Evolutionary conservation across 2,888 invertebrate species (phyloP), one percentile per base, ranked within the genome.

Genomic region (Phragmatobia fuliginosa): DNA sequence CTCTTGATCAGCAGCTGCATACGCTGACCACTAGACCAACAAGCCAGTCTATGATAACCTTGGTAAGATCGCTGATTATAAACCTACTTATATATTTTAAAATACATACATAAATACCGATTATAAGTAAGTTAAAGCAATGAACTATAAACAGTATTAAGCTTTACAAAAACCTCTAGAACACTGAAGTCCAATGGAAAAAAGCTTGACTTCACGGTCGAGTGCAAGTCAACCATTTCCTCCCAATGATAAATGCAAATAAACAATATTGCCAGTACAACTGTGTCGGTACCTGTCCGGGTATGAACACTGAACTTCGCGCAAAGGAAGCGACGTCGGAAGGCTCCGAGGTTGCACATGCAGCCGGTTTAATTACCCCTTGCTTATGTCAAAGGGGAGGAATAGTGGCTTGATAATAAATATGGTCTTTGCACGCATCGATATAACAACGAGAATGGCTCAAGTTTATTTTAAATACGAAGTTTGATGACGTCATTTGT

Each of bases 391-490:
- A 66, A 38, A 60, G 41, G 67, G 56, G 67, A 58, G 60, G 56
- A 11, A 58, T 74, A 52, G 66, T 56, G 28, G 59, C 60, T 62
- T 73, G 79, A 87, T 89, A 87, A 87, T 86, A 89, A 89, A 90
- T 91, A 89, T 85, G 85, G 76, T 85, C 87, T 86, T 83, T 82
- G 84, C 90, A 90, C 89, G 89, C 89, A 88, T 88, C 83, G 85
- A 87, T 87, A 87, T 75, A 75, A 81, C 85, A 84, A 87, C 84
- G 83, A 86, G 87, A 25, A 25, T 82, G 62, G 25, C 56, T 16
- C 64, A 59, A 81, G 71, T 81, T 82, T 77, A 77, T 77, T 75
- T 65, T 67, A 66, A 25, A 45, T 72, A 18, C 14, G 33, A 25
- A 36, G 61, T 66, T 41, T 79, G 63, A 71, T 69, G 74, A 74